Evolutionary conservation across 2,888 invertebrate species (phyloP), one percentile per base, ranked within the genome.

Genomic region (Ectropis crepuscularia): DNA sequence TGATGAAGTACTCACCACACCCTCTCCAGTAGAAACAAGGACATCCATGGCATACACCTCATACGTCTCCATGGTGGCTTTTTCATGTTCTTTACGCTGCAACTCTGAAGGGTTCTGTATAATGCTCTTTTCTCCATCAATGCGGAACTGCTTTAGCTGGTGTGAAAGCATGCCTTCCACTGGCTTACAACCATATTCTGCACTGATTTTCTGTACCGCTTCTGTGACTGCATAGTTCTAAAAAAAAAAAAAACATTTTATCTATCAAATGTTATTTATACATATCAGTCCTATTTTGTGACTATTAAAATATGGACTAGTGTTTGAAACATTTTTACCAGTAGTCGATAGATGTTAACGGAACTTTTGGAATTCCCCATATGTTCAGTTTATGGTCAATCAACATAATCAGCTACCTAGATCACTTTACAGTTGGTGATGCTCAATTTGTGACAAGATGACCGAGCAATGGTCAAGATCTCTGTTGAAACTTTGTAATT

Each of bases 31-130:
- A 79, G 98, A 98, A 67, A 99, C 95, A 64, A 99, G 95, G n/a
- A 99, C 98, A 93, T 99, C 99, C 94, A 99, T 97, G 37, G 98
- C 99, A 91, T 99, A 99, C 0, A 99, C 99, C 93, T 99, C 99
- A 87, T 99, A 96, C 58, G 97, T 96, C 85, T 99, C 99, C 85
- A 99, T 96, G 66, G 97, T 97, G 82, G 96, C 97, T 86, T 99
- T 99, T 88, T 99, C 99, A 86, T 99, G 98, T 82, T 99, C 99
- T 83, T 98, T 98, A 78, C 97, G 96, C 86, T 99, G 99, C 38
- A 97, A 96, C 85, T 99, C 99, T 74, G 97, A 98, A 16, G 99
- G 99, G 90, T 99, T 99, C 89, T 99, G 92, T 46, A 92, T 92
- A 63, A 92, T 89, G 69, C 92, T 92, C 91, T 99, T 99, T 80